Base-by-base conservation (phyloP, 2,888 invertebrate species). In the Erpobdella octoculata region DNA sequence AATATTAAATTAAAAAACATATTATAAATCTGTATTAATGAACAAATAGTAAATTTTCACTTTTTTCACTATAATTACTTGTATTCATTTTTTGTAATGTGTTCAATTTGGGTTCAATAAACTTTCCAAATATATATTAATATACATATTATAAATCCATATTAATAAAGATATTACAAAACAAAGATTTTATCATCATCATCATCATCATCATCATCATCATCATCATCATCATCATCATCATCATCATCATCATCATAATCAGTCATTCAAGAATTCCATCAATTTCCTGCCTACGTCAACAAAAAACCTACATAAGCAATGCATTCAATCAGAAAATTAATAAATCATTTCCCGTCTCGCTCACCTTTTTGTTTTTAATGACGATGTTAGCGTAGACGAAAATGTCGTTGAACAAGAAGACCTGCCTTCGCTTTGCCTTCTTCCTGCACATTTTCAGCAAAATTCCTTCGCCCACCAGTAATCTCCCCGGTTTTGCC, bases 361-460 rank as follows among this genome's bases (percentile, higher is more conserved):
- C n/a, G 36, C 79, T 80, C 80, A 89, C 89, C 87, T 95, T 96
- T 85, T 96, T 97, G 83, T 97, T 98, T 82, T 92, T 93, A 78
- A 98, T 93, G 71, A 98, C 89, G 85, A 98, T 97, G 84, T 95
- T 97, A 71, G 97, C 97, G 82, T 98, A 98, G 0, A 98, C 95
- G 77, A 99, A 86, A 78, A 96, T 94, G 83, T 98, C 98, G 81
- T 98, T 99, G 85, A 99, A 99, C 21, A 98, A 87, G 83, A 96
- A 98, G 85, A 99, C 97, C 82, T 98, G 97, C 31, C 98, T 87
- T 12, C 94, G 91, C 85, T 99, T 99, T 6, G 96, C 92, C 83
- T 95, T 94, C 83, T 98, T 99, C 71, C 98, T 88, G 83, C 98
- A 98, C 92, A 98, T 94, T 87, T 99, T 99, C 76, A 96, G 95